Evolutionary conservation across 2,113 vertebrate species (phyloP).

Genomic region (Calcarius ornatus): DNA sequence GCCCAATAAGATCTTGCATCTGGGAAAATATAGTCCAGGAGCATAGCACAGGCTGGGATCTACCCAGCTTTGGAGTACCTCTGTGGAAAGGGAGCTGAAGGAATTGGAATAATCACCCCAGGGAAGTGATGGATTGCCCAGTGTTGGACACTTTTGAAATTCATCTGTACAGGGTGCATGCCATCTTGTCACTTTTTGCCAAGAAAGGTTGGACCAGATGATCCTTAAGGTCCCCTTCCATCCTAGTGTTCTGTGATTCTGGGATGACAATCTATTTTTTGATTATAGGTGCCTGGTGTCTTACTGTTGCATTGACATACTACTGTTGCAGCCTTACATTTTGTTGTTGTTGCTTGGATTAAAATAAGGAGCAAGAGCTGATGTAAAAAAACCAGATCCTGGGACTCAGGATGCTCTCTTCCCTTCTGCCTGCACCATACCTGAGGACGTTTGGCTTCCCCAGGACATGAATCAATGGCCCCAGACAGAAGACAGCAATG

Average conservation of each 20-base stretch:
- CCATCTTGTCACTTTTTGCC: accelerated
- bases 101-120: not conserved
- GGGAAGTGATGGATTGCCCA: not conserved
- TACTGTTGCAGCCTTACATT: not conserved
- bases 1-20: not conserved
- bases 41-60: not conserved
- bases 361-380: not conserved
- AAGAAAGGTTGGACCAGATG: not conserved
- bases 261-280: slow-evolving; percentile 42
- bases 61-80: not conserved
- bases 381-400: not conserved
- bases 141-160: accelerated
- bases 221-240: not conserved
- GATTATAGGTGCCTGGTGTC: not conserved
- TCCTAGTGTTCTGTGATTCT: not conserved
- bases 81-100: not conserved
- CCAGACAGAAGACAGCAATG: not conserved
- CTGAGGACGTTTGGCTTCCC: not conserved
- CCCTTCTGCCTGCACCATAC: not conserved
- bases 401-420: not conserved
- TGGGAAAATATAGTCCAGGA: not conserved
- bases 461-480: not conserved
- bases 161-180: not conserved
- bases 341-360: not conserved
- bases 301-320: not conserved